A percentile compares a stretch with the other conserved stretches of the same genome.
phyloP scores from a whole-genome alignment of 2,113 vertebrate species.

The Gallinago jamesoni region DNA sequence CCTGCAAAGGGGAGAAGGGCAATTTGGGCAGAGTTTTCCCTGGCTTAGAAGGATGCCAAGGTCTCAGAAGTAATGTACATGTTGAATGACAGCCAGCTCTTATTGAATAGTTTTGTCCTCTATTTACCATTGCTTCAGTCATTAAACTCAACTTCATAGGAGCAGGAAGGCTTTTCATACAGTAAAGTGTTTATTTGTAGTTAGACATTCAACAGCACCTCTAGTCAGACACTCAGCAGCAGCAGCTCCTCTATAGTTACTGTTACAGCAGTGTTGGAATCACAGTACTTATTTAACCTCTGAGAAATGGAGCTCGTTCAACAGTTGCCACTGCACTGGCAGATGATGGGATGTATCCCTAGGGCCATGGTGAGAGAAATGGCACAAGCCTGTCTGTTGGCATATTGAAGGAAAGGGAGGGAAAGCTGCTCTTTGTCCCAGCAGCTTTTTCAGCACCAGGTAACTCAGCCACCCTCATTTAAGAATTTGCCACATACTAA shows the following conservation, averaged over 20 bases:
- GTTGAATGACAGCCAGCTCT: background rate
- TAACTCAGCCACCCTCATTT: background rate
- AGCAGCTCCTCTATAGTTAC: background rate
- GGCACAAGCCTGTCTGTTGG: fast-evolving
- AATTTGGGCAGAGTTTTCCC: conserved; percentile 56
- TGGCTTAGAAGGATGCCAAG: conserved; percentile 68
- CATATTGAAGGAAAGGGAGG: background rate
- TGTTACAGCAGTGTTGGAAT: background rate
- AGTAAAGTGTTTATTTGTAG: background rate
- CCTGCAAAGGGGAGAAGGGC: conserved; percentile 63
- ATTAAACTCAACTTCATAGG: background rate
- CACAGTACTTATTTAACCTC: background rate
- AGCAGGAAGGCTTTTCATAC: background rate
- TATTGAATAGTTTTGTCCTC: background rate
- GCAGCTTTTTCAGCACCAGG: background rate
- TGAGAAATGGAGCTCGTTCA: fast-evolving
- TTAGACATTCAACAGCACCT: background rate
- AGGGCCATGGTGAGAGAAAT: background rate
- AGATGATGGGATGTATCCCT: background rate
- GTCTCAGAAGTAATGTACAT: conserved; percentile 47
- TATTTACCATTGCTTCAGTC: background rate
- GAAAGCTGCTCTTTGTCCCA: background rate
- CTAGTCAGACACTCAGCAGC: background rate
- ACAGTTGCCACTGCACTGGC: fast-evolving
- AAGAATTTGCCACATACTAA: background rate